Evolutionary conservation across 1,140 invertebrate genomes (phyloP), one percentile per base, ranked within the genome.

Genomic region (Proales similis): DNA sequence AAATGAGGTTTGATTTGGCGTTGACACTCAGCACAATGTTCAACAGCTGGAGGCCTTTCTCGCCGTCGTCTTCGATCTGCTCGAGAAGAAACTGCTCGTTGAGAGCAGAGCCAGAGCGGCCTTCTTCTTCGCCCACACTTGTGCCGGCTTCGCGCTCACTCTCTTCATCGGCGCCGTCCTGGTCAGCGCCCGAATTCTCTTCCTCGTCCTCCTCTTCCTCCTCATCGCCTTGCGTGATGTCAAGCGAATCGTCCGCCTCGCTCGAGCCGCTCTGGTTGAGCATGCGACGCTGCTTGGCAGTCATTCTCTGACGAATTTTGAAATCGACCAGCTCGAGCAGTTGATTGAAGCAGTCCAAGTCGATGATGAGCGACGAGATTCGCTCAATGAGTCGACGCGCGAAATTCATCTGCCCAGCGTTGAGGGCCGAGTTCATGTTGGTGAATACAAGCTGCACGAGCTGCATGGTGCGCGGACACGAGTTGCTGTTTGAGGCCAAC

Each of bases 311-410:
- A 14, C 36, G 29, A 7, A 57, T 29, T 26, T 57, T 57, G 27
- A 77, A 71, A 30, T 74, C 68, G 12, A 78, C 68, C 57, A 71
- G 70, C 39, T 69, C 70, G 14, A 78, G 70, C 11, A 79, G 65
- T 26, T 69, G 60, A 20, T 74, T 65, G 42, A 79, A 67, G 32
- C 89, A 87, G 64, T 86, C 82, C 66, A 85, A 84, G 71, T 97
- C 92, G 14, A 97, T 86, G 85, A 95, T 89, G 2, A 96, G 88
- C 0, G 89, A 91, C 33, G 89, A 91, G 11, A 92, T 86, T 66
- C 91, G 78, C 75, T 96, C 90, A 26, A 96, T 77, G 11, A 96
- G 73, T 82, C 90, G 88, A 78, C 95, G 93, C 17, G 95, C 86
- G 1, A 88, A 91, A 69, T 90, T 91, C 17, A 39, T 17, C 12